Percentiles rank a stretch among this genome's conserved stretches.
These are phyloP conservation scores for Notothenia coriiceps DNA, from an alignment of 2,113 vertebrate species.

Conservation along the genomic window DNA sequence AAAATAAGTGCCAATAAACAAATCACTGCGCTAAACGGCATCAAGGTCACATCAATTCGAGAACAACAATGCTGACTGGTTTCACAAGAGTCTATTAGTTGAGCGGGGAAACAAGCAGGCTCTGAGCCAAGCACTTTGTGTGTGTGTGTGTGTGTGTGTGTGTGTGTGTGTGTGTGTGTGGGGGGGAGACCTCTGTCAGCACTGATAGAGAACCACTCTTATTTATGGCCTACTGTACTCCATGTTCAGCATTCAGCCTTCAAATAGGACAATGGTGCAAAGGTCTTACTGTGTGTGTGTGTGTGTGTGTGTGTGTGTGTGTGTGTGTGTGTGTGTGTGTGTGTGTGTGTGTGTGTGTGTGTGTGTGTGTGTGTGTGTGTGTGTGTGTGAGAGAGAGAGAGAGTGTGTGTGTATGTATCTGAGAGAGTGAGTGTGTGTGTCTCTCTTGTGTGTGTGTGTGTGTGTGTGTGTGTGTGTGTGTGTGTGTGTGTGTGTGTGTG, in stretches of 20 bases:
- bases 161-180: neutral
- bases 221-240: constrained; percentile 75
- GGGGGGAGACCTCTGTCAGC: constrained; percentile 70
- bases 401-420: neutral
- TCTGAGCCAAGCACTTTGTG: constrained; percentile 49
- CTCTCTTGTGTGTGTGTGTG: neutral
- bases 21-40: constrained; percentile 83
- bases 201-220: constrained; percentile 76
- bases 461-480: no score
- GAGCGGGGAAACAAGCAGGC: constrained; percentile 58
- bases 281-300: constrained; percentile 15
- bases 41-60: constrained; percentile 86
- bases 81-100: constrained; percentile 81
- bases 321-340: neutral
- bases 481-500: no score
- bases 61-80: constrained; percentile 82
- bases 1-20: constrained; percentile 86
- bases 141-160: constrained; percentile 12
- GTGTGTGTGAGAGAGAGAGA: no score
- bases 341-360: neutral
- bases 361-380: neutral
- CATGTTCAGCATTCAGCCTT: constrained; percentile 74
- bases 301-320: no score
- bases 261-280: constrained; percentile 66
- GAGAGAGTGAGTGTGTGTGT: no score